Base-by-base conservation (phyloP, 2,113 vertebrate genomes). In the Pluvianellus socialis region DNA sequence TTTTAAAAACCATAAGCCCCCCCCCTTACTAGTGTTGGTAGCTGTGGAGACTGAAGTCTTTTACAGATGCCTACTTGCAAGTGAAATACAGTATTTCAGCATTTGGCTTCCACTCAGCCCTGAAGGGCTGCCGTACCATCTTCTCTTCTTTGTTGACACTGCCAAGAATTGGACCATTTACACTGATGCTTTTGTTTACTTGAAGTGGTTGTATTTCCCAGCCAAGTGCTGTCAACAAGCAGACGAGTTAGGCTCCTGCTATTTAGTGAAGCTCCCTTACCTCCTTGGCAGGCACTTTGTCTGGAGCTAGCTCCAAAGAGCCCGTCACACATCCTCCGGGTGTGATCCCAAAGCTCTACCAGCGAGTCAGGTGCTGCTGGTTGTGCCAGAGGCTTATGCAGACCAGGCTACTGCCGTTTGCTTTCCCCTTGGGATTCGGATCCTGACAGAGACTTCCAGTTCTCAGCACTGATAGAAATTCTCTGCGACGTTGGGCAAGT, bases 351-450 rank as follows among this genome's bases (percentile, higher is more conserved):
- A 23, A 38, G 55, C 45, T 14, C 13, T 14, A 3, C 19, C 32
- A 1, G 42, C 2, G 49, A 30, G 10, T 20, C 71, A 19, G 40
- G 49, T 0, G 6, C 55, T 80, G 58, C 44, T 44, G 12, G 20
- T 23, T 42, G 7, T 74, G 56, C 30, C n/a, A 13, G 55, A 23
- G 62, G 63, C 26, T 58, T 17, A 5, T 3, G 0, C 0, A 0
- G 45, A 5, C 22, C 3, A 1, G 28, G 49, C 56, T 68, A 0
- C 66, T 62, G 67, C 38, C 6, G 1, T 20, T 65, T 42, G 6
- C 44, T 40, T 20, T 53, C 53, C 27, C 33, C n/a, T 35, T 53
- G 59, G 84, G n/a, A 56, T 0, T 4, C 23, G 38, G 58, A 15
- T 61, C 15, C 30, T 40, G 35, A 1, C 14, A 1, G 1, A 30